Evolutionary conservation across 1,140 invertebrate species (phyloP), one percentile per base, ranked within the genome.

Genomic region (Macrocentrus cingulum): DNA sequence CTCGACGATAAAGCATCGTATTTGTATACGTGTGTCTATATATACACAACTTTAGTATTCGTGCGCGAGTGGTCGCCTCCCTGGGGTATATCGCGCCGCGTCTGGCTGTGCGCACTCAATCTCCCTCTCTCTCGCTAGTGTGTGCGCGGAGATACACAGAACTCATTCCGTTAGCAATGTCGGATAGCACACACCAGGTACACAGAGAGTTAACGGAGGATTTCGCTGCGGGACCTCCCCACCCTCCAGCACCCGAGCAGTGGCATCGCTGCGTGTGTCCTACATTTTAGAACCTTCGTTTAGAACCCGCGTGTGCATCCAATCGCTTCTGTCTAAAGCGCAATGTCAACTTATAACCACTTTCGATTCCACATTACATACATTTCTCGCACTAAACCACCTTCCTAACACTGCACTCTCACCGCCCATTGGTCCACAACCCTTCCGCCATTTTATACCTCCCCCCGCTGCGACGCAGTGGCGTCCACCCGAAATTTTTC

Each of bases 221-320:
- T 74, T 71, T 65, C 39, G 60, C 64, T 62, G 59, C 59, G 37
- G 25, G 25, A 29, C 25, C 25, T n/a, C 15, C 37, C 15, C 11
- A 13, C 11, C 11, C 37, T 41, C 15, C 15, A 3, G 7, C 11
- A 6, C 37, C 15, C 15, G 50, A 8, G 45, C 16, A 22, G 59
- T 46, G 52, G 60, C 59, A 60, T 62, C 20, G 20, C 57, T 61
- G 61, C 59, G 65, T 63, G 66, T 75, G 73, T 75, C 74, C 73
- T 66, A 76, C 72, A 76, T 76, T 76, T 73, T 69, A 66, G 71
- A 71, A 63, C 62, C 66, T 67, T 67, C 70, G 62, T 65, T 66
- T 49, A 44, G 52, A 48, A 50, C 29, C 16, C 36, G 36, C 36
- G 50, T 45, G n/a, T n/a, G n/a, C n/a, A n/a, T n/a, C n/a, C n/a